A percentile compares a stretch with the other conserved stretches of the same genome.
These are phyloP conservation scores for Centropristis striata DNA, from an alignment of 2,113 vertebrate genomes.

Conservation along the genomic window DNA sequence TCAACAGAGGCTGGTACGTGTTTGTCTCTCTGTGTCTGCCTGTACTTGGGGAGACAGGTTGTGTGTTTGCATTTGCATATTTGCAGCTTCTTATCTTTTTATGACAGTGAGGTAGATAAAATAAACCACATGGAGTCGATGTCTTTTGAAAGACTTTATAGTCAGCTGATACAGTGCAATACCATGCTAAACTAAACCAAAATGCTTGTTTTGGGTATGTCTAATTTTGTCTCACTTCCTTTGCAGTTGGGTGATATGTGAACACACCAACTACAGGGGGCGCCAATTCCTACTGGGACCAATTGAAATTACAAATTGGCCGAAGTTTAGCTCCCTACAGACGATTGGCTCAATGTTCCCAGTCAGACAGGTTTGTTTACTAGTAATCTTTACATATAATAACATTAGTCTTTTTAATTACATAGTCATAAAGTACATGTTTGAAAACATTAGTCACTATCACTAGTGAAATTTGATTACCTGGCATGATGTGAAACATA, in stretches of 20 bases:
- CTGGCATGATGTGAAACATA: no score
- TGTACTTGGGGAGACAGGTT: not conserved
- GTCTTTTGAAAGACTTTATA: not conserved
- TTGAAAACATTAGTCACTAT: not conserved
- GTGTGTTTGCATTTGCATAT: not conserved
- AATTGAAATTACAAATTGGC: constrained; percentile 94
- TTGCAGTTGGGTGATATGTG: constrained; percentile 95
- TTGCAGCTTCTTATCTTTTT: not conserved
- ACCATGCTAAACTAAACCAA: not conserved
- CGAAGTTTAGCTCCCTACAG: constrained; percentile 91
- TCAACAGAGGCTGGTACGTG: constrained; percentile 92
- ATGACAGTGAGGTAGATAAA: not conserved
- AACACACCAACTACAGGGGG: constrained; percentile 94
- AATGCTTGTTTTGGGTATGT: not conserved
- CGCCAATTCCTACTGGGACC: constrained; percentile 93
- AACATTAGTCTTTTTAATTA: no score
- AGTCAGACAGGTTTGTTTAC: constrained; percentile 88
- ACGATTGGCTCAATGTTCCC: constrained; percentile 93
- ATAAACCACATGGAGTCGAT: not conserved
- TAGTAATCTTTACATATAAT: not conserved
- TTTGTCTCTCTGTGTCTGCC: not conserved
- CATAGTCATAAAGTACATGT: not conserved
- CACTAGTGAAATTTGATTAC: no score
- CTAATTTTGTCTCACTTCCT: not conserved
- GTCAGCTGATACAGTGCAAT: not conserved